Conservation (phyloP, 2,113 vertebrate species). For the Pheucticus melanocephalus region DNA sequence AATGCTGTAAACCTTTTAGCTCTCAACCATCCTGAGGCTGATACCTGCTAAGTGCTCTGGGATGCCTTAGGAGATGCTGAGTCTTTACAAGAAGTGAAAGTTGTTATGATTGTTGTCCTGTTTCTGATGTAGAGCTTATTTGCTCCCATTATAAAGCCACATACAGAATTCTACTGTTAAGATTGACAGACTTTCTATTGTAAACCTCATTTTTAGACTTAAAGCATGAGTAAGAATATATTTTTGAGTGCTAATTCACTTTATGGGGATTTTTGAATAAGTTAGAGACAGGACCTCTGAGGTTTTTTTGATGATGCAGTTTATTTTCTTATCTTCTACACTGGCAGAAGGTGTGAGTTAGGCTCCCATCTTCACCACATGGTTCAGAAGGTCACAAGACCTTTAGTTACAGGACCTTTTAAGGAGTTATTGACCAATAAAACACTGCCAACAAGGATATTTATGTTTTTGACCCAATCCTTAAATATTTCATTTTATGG, state of each 20-base stretch:
- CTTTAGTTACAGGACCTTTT: background rate
- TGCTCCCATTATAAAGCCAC: background rate
- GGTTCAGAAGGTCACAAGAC: background rate
- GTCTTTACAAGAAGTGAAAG: background rate
- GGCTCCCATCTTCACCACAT: background rate
- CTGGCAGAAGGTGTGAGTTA: background rate
- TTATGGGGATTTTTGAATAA: background rate
- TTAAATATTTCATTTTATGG: background rate
- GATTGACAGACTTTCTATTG: background rate
- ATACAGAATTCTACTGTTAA: background rate
- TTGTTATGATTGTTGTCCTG: background rate
- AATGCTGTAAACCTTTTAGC: background rate
- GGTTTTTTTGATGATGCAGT: background rate
- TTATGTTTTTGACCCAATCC: background rate
- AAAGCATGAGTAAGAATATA: background rate
- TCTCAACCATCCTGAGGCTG: background rate
- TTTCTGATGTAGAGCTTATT: background rate
- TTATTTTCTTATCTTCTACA: background rate
- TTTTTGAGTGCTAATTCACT: background rate
- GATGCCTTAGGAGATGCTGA: background rate
- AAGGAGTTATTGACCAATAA: too few species aligned
- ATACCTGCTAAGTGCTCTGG: background rate
- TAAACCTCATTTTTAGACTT: slow-evolving; percentile 13
- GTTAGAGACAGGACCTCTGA: background rate
- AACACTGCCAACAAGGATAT: background rate